Evolutionary conservation across 2,113 vertebrate species (phyloP), one percentile per base, ranked within the genome.

Genomic region (Tichodroma muraria): DNA sequence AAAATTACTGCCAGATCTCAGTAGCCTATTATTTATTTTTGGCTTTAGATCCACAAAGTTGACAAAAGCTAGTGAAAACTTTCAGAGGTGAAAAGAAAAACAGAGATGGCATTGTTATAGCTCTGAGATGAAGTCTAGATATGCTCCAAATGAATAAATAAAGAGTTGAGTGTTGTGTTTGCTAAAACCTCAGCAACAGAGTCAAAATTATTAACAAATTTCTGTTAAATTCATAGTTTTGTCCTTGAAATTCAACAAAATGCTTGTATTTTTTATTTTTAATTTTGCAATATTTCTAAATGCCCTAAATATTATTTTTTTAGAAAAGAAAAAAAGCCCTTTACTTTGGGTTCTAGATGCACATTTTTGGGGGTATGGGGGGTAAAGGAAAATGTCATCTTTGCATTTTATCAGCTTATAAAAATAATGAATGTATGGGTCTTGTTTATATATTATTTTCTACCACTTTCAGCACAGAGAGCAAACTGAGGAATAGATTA

Each of bases 1-100:
- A 83, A 88, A 91, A 90, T 79, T 57, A 47, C 50, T 94, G 59
- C 50, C 53, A 69, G 50, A 76, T 77, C 70, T 88, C 71, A 69
- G 20, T 50, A 91, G 31, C 25, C 63, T 88, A 27, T 65, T 73
- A 70, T 85, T 96, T 89, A 28, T 65, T 82, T 59, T 28, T 4
- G 6, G 40, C 54, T 82, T 89, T 77, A 73, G 49, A 91, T 54
- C n/a, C 27, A 69, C 33, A 23, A 11, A 49, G 37, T 75, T 65
- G 31, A 38, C 38, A 81, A 86, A 90, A 83, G 31, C 44, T 64
- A 68, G 37, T 14, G 69, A 89, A 90, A 94, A 71, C 24, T 56
- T 80, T 71, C 57, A 69, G 44, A 71, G 20, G 21, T 68, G 14
- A 44, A 81, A 92, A 72, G 52, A 33, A 47, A 7, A 13, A n/a